phyloP scores from a whole-genome alignment of 2,888 invertebrate genomes.

The Athripsodes cinereus region DNA sequence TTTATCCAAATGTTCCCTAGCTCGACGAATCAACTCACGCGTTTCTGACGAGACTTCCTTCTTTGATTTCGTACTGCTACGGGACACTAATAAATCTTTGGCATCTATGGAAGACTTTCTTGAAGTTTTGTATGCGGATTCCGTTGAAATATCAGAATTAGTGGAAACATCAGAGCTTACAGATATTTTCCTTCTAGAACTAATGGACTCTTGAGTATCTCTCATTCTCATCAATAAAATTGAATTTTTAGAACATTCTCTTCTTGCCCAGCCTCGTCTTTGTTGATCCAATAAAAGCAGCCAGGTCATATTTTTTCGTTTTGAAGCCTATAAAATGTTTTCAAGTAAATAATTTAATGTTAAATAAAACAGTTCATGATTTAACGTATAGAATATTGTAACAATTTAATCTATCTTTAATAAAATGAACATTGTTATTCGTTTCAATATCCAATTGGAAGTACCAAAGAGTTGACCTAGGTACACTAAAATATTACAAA shows the following conservation, averaged over 20 bases:
- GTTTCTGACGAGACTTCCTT: slow-evolving; percentile 21
- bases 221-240: neutral
- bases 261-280: slow-evolving; percentile 50
- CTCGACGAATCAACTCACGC: slow-evolving; percentile 18
- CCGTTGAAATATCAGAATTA: slow-evolving; percentile 12
- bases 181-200: slow-evolving; percentile 9
- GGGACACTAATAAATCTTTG: slow-evolving; percentile 15
- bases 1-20: slow-evolving; percentile 8
- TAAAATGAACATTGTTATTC: neutral
- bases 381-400: neutral
- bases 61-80: slow-evolving; percentile 16
- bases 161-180: slow-evolving; percentile 11
- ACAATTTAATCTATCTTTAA: neutral
- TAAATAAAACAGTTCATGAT: neutral
- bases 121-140: slow-evolving; percentile 16
- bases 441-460: too few relatives aligned
- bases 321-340: slow-evolving; percentile 12
- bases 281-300: slow-evolving; percentile 65
- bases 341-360: neutral
- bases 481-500: neutral
- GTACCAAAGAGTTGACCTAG: neutral
- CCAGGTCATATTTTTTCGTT: slow-evolving; percentile 38
- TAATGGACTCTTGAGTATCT: slow-evolving; percentile 2
- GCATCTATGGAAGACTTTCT: slow-evolving; percentile 23
- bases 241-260: slow-evolving; percentile 14